These are phyloP conservation scores for Amaurobius ferox DNA, from an alignment of 2,888 invertebrate genomes.

Conservation along the genomic window DNA sequence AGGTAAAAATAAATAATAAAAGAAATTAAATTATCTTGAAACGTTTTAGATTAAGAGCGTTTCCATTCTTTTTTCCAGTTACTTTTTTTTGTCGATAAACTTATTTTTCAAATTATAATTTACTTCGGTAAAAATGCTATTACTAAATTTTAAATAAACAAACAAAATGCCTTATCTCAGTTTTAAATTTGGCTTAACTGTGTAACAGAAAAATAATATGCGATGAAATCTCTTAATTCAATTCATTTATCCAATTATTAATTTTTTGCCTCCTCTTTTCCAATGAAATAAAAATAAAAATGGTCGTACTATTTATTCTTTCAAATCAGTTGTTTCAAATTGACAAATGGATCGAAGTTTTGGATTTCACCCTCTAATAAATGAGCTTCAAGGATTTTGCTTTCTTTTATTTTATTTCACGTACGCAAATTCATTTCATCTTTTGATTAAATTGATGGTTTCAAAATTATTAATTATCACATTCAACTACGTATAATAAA, in stretches of 20 bases:
- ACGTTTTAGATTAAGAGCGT: too few relatives aligned
- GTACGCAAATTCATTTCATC: background rate
- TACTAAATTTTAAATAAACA: background rate
- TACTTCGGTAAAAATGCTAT: background rate
- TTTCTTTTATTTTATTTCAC: background rate
- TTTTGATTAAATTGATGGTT: constrained; percentile 1
- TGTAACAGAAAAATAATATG: background rate
- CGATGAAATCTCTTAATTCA: background rate
- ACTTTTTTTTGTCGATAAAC: too few relatives aligned
- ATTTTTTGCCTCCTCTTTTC: background rate
- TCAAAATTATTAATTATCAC: too few relatives aligned
- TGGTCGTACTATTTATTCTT: background rate
- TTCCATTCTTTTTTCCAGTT: too few relatives aligned
- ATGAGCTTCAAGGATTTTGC: background rate
- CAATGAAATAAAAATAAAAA: background rate
- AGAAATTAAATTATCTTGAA: too few relatives aligned
- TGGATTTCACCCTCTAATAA: background rate
- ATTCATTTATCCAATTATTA: background rate
- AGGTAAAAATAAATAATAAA: too few relatives aligned
- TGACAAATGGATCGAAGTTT: constrained; percentile 7
- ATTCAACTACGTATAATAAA: too few relatives aligned
- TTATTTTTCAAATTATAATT: background rate
- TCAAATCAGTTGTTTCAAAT: background rate
- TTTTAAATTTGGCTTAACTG: background rate
- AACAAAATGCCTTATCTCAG: background rate